Base-by-base conservation (phyloP, 2,888 invertebrate genomes). In the Cenopis cana region DNA sequence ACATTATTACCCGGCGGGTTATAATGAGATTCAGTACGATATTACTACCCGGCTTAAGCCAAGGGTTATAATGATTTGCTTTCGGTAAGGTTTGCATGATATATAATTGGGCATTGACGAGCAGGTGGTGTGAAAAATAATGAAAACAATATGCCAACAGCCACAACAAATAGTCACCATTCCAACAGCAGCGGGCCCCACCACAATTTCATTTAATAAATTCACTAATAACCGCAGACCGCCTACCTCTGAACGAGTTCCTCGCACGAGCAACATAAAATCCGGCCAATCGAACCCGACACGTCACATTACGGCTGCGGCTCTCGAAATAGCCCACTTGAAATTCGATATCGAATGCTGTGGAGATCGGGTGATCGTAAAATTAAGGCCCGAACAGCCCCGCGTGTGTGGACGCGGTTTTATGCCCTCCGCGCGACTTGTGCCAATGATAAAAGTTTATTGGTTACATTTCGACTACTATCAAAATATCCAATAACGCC, bases 271-370 rank as follows among this genome's bases (percentile, higher is more conserved):
- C 77, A 83, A 87, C 88, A 89, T 91, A 89, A 91, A 91, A 91
- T 87, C 88, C 86, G 84, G 86, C 87, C 87, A 87, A 89, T 91
- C 86, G 89, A 86, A 88, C 86, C 85, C 85, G 87, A 88, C 90
- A 89, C 88, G 87, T 90, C 86, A 85, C 88, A 88, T 90, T 87
- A 89, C 82, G 81, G 79, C 85, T 83, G 83, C 84, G 82, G 84
- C 85, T 86, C 87, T 86, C 85, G 82, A 86, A 88, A 89, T 86
- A 87, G 86, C 89, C 82, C 85, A 87, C 89, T 90, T 89, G 89
- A 91, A 90, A 90, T 89, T 89, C 88, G 89, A 90, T 88, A 88
- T 85, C 84, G 82, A 84, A 84, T 82, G 84, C 85, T 83, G 82
- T 82, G 79, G 85, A 88, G 87, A 86, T 85, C 85, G 85, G 79